Percentiles rank a stretch among this genome's conserved stretches.
Evolutionary conservation across 2,797 vertebrate species (phyloP).

Genomic region (Cyclura pinguis): DNA sequence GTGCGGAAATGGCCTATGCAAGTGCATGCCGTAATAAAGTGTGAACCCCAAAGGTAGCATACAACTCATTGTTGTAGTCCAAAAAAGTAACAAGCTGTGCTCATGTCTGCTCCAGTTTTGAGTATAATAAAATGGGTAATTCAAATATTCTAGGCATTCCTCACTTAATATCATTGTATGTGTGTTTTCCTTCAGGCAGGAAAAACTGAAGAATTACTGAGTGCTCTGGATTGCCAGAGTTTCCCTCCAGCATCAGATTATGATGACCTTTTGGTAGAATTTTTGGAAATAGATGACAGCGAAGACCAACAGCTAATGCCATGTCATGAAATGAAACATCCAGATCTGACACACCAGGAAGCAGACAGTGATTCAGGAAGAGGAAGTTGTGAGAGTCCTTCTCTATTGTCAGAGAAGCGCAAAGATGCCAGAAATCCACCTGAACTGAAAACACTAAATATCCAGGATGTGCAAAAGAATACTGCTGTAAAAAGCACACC

Average conservation of each 20-base stretch:
- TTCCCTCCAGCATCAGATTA: constrained; percentile 87
- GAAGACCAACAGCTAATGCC: constrained; percentile 85
- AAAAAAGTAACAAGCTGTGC: no score
- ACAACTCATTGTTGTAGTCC: no score
- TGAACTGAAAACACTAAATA: constrained; percentile 36
- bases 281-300: constrained; percentile 88
- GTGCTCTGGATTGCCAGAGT: constrained; percentile 86
- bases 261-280: constrained; percentile 91
- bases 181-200: constrained; percentile 82
- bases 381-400: constrained; percentile 93
- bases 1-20: no score
- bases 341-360: constrained; percentile 69
- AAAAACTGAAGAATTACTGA: constrained; percentile 88
- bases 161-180: constrained; percentile 6
- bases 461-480: constrained; percentile 58
- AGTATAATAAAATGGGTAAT: neutral
- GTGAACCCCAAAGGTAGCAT: no score
- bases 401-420: constrained; percentile 86
- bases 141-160: neutral
- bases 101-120: neutral
- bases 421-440: constrained; percentile 64
- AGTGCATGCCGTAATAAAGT: no score
- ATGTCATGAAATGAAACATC: constrained; percentile 73
- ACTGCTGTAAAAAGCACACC: constrained; percentile 46
- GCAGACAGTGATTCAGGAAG: constrained; percentile 90